Conservation (phyloP, 2,888 invertebrate genomes). For the Tachina fera region DNA sequence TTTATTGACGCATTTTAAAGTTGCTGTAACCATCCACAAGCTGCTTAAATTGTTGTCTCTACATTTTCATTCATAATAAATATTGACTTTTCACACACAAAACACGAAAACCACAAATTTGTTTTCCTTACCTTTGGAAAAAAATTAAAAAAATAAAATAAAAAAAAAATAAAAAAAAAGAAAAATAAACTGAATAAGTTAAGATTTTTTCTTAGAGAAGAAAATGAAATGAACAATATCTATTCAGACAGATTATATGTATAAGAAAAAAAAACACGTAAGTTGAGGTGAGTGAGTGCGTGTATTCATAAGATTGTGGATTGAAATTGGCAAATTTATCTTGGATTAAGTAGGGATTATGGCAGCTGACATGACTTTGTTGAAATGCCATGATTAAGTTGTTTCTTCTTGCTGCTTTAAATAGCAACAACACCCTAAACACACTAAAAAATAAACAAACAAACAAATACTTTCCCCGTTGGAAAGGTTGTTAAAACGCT, state of each 20-base stretch:
- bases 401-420: slow-evolving; percentile 45
- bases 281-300: slow-evolving; percentile 46
- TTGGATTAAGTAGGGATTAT: slow-evolving; percentile 77
- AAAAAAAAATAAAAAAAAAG: not conserved
- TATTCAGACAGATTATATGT: slow-evolving; percentile 49
- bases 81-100: slow-evolving; percentile 61
- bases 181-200: not conserved
- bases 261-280: slow-evolving; percentile 33
- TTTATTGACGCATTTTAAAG: slow-evolving; percentile 13
- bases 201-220: not conserved
- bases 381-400: slow-evolving; percentile 75
- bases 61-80: slow-evolving; percentile 54
- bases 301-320: slow-evolving; percentile 59
- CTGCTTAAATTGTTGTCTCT: slow-evolving; percentile 20
- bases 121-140: slow-evolving; percentile 56
- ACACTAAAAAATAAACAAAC: not conserved
- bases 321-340: slow-evolving; percentile 77
- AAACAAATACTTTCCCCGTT: not conserved
- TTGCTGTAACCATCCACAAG: slow-evolving; percentile 11
- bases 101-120: slow-evolving; percentile 66
- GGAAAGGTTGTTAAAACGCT: too few relatives aligned
- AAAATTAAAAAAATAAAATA: not conserved
- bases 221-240: slow-evolving; percentile 36
- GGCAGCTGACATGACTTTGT: slow-evolving; percentile 81
- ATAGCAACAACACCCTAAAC: not conserved